These are phyloP conservation scores for Berghia stephanieae DNA, from an alignment of 1,140 invertebrate genomes.

Conservation along the genomic window DNA sequence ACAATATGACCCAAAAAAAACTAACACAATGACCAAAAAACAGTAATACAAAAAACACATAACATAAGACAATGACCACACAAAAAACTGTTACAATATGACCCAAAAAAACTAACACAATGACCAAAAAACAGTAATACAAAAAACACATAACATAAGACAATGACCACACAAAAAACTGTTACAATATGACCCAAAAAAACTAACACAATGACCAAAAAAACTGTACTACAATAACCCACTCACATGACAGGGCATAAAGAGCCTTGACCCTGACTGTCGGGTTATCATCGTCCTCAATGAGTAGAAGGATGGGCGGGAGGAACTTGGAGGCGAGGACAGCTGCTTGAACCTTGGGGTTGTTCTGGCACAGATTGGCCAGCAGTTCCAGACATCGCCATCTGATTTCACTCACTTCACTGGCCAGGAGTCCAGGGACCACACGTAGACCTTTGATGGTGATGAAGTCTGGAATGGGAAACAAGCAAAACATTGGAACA, in stretches of 20 bases:
- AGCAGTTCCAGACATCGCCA: constrained; percentile 75
- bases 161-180: too few species aligned
- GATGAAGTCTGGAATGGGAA: constrained; percentile 75
- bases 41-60: too few species aligned
- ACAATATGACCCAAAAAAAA: too few species aligned
- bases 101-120: too few species aligned
- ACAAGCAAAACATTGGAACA: background rate
- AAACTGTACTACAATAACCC: too few species aligned
- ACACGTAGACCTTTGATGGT: constrained; percentile 82
- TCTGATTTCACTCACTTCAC: constrained; percentile 72
- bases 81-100: too few species aligned
- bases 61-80: too few species aligned
- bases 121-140: too few species aligned
- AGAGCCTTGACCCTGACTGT: constrained; percentile 75
- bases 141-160: too few species aligned
- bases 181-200: too few species aligned
- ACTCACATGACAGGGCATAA: constrained; percentile 79
- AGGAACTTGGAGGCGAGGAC: constrained; percentile 74
- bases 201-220: too few species aligned
- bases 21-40: too few species aligned
- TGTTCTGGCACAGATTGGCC: constrained; percentile 81
- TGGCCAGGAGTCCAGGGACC: constrained; percentile 74
- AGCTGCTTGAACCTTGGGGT: constrained; percentile 78
- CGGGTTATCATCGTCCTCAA: constrained; percentile 72
- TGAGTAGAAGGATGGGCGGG: constrained; percentile 73